Base-by-base conservation (phyloP, 2,797 vertebrate genomes). In the Malurus leucopterus region DNA sequence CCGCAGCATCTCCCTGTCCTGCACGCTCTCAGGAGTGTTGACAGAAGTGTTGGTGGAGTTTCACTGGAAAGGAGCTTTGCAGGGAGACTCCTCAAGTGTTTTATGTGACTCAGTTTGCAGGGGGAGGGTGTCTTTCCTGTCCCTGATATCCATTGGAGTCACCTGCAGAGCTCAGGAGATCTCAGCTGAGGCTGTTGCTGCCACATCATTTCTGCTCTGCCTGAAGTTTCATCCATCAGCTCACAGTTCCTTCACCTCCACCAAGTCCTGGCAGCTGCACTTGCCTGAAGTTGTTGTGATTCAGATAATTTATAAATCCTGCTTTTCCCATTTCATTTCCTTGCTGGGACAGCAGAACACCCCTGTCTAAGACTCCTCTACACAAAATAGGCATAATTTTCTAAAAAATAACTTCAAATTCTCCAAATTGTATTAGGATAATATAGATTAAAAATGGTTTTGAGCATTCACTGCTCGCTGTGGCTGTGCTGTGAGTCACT, bases 41-140 rank as follows among this genome's bases (percentile, higher is more conserved):
- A 61, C 8, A 0, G 61, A 84, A 91, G 75, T 41, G 92, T 84
- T 75, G 14, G 61, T 59, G 61, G 93, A 88, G 68, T 53, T 84
- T 9, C 63, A 30, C n/a, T 30, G 57, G 5, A 14, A 23, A 63
- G 38, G n/a, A 58, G 6, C 74, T 36, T 65, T 65, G 34, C 71
- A 63, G 41, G 49, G 44, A 69, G 19, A 49, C 29, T n/a, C 18
- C n/a, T 71, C 41, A 43, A 68, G 7, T 68, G 16, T 61, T 75
- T n/a, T 23, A 10, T 43, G 58, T 26, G 57, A 67, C 18, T 20
- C 8, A 40, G 27, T 64, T 57, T 59, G 46, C 15, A 53, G 77
- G 44, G 43, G 46, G 29, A 68, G 53, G 30, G 49, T 50, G 64
- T 73, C 61, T 67, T 26, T 84, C 32, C 61, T 82, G 34, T 50